Percentiles rank a stretch among this genome's conserved stretches.
These are phyloP conservation scores for Melieria picta DNA, from an alignment of 2,888 invertebrate species.

Conservation along the genomic window DNA sequence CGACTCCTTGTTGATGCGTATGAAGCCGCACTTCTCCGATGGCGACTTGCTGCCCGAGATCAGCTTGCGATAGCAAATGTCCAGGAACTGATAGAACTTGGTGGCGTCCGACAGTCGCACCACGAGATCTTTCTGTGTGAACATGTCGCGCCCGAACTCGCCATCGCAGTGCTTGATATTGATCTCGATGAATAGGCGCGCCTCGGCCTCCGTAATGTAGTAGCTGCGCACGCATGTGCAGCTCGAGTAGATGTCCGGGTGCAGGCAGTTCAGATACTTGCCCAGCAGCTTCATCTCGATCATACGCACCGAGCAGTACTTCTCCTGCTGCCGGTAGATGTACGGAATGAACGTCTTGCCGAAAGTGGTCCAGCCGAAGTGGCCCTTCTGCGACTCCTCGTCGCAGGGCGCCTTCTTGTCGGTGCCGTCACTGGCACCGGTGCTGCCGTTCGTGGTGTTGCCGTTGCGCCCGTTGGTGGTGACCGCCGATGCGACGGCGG, in stretches of 20 bases:
- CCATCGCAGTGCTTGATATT: conserved; percentile 92
- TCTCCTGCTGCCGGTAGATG: conserved; percentile 83
- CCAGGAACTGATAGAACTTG: conserved; percentile 90
- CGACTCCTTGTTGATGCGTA: conserved; percentile 91
- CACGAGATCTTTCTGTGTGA: conserved; percentile 88
- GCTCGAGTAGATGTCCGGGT: conserved; percentile 88
- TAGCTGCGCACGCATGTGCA: conserved; percentile 93
- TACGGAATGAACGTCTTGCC: conserved; percentile 89
- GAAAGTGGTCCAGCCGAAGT: conserved; percentile 92
- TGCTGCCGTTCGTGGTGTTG: conserved; percentile 41
- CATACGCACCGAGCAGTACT: conserved; percentile 94
- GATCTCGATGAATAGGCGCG: conserved; percentile 89
- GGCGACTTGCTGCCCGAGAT: conserved; percentile 75
- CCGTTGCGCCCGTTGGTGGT: conserved; percentile 38
- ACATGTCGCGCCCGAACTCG: conserved; percentile 88
- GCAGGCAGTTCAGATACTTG: conserved; percentile 87
- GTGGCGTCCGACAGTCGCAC: conserved; percentile 88
- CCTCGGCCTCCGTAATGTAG: conserved; percentile 91
- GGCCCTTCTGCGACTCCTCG: conserved; percentile 81
- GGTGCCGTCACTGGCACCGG: conserved; percentile 19
- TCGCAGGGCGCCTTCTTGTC: conserved; percentile 67
- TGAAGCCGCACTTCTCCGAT: conserved; percentile 88
- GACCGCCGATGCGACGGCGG: conserved; percentile 8
- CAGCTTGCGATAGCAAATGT: conserved; percentile 87
- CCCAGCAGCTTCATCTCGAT: conserved; percentile 90